Conservation (phyloP, 2,797 vertebrate species). For the Mus caroli region DNA sequence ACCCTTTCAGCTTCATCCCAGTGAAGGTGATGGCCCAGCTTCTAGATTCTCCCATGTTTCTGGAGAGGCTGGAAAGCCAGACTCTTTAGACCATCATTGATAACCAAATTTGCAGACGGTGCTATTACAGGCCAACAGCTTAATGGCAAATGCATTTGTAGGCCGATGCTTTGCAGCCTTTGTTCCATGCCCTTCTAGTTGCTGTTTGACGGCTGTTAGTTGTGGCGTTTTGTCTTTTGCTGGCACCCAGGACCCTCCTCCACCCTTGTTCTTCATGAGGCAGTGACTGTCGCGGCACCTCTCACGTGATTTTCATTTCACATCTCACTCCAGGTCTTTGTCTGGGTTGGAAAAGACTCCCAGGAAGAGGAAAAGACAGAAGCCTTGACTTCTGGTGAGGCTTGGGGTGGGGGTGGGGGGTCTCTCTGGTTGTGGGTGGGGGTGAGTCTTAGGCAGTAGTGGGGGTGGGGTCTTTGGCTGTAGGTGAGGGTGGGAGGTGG, state of each 20-base stretch:
- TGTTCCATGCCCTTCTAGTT: neutral
- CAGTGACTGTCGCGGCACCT: accelerated
- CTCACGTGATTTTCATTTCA: neutral
- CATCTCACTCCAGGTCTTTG: slow-evolving; percentile 92
- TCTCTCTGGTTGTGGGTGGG: neutral
- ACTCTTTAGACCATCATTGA: neutral
- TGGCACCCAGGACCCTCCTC: too few species aligned
- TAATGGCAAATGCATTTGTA: neutral
- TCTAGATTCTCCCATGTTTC: neutral
- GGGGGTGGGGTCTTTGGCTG: neutral
- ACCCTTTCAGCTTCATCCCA: neutral
- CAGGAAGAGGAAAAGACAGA: slow-evolving; percentile 98
- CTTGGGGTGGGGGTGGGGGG: neutral
- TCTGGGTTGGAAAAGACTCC: slow-evolving; percentile 98
- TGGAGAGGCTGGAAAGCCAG: neutral
- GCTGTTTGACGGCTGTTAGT: neutral
- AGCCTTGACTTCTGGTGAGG: slow-evolving; percentile 94
- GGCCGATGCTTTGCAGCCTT: neutral
- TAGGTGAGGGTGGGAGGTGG: neutral
- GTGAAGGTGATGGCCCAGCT: neutral
- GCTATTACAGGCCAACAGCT: neutral
- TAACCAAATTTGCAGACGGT: neutral
- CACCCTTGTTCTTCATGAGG: neutral
- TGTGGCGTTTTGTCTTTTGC: neutral
- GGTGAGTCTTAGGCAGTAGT: neutral